Evolutionary conservation across 2,888 invertebrate species (phyloP), one percentile per base, ranked within the genome.

Genomic region (Cantharis rufa): DNA sequence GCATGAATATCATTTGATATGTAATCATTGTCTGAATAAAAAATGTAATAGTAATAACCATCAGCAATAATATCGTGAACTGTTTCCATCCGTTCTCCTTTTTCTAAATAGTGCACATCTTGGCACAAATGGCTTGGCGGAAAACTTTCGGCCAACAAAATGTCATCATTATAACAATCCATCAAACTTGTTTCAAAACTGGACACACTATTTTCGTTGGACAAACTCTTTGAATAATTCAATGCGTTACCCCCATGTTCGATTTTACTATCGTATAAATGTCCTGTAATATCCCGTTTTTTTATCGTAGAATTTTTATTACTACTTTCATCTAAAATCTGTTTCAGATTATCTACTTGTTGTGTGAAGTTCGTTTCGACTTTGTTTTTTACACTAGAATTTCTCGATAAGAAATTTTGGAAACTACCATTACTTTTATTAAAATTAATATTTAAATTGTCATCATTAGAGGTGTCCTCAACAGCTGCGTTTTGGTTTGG

Each of bases 21-120:
- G 82, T 93, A 89, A 86, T 95, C 95, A 88, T 96, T 95, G 86
- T 96, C 95, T 83, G 95, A 95, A 85, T 95, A 96, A 88, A 96
- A 96, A 82, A 96, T 95, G 83, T 96, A 96, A 88, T 96, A 96
- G 86, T 96, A 96, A 88, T 96, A 96, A 9, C 95, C 96, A 85
- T 95, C 94, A 71, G 91, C 90, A 61, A 91, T 89, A 21, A 96
- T 93, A 81, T 94, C 92, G 83, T 96, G 95, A 75, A 90, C 91
- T 0, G 92, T 91, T 79, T 91, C 89, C 89, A 94, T 92, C 80
- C 93, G 93, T 24, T 92, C 91, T 7, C 92, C 92, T 75, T 90
- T 91, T 83, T 94, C 92, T 80, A 95, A 89, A 83, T 93, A 94
- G 82, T 91, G 91, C 0, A 94, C 91, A 86, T 92, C 92, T 48